Conservation (phyloP, 2,888 invertebrate species). For the Rhagonycha fulva region DNA sequence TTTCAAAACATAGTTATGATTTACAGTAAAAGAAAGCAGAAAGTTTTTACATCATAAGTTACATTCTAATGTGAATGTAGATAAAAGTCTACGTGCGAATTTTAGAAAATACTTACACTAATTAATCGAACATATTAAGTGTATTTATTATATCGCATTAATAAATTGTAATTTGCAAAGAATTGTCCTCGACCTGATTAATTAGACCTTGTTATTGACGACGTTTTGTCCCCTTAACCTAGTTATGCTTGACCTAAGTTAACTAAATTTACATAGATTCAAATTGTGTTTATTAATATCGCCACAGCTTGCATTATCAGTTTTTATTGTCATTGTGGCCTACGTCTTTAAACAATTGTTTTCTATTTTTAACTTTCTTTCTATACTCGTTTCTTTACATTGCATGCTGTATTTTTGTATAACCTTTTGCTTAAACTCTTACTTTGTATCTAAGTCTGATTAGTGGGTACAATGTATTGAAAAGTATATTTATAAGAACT, state of each 20-base stretch:
- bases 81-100: neutral
- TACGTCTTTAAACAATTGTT: neutral
- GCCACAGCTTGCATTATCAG: neutral
- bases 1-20: neutral
- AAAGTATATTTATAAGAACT: neutral
- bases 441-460: neutral
- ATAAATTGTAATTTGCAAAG: slow-evolving; percentile 32
- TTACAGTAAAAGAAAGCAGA: neutral
- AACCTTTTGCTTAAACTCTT: neutral
- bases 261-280: slow-evolving; percentile 28
- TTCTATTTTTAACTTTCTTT: neutral
- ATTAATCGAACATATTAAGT: neutral
- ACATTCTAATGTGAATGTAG: neutral
- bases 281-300: neutral
- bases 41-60: neutral
- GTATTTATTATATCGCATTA: neutral
- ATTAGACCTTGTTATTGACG: slow-evolving; percentile 36
- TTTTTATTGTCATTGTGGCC: neutral
- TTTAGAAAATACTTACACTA: neutral
- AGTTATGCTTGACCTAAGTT: slow-evolving; percentile 35
- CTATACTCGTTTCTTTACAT: neutral
- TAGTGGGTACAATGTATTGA: neutral
- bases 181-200: slow-evolving; percentile 39
- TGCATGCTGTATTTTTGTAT: neutral
- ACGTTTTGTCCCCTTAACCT: slow-evolving; percentile 30